These are phyloP conservation scores for Numenius arquata DNA, from an alignment of 2,113 vertebrate genomes.

Conservation along the genomic window DNA sequence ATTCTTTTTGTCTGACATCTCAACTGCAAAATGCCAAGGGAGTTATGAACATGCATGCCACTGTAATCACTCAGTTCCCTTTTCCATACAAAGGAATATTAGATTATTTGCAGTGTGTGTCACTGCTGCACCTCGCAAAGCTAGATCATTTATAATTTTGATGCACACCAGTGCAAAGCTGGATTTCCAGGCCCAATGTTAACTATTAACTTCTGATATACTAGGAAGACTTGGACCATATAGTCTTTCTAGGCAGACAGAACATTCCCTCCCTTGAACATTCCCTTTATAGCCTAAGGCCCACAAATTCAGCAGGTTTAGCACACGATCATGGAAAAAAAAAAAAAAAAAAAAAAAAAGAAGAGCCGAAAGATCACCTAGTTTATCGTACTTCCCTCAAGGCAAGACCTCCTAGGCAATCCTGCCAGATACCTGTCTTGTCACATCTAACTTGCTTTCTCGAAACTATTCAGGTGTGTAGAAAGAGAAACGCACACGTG, in stretches of 20 bases:
- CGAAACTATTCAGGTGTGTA: not conserved
- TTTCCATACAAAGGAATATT: not conserved
- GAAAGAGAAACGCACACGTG: not conserved
- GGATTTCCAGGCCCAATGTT: not conserved
- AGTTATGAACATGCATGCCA: not conserved
- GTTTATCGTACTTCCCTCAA: not conserved
- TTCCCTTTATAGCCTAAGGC: not conserved
- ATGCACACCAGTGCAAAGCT: not conserved
- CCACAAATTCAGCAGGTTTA: not conserved
- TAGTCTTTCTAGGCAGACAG: not conserved
- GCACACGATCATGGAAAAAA: not conserved
- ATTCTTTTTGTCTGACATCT: not conserved
- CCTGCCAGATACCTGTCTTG: not conserved
- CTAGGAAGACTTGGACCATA: fast-evolving
- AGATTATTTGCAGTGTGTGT: not conserved
- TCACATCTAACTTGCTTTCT: not conserved
- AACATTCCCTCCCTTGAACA: not conserved
- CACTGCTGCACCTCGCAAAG: not conserved
- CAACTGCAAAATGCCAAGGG: not conserved
- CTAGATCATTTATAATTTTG: not conserved
- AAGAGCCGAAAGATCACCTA: not conserved
- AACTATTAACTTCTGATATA: not conserved
- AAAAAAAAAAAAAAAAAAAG: not conserved
- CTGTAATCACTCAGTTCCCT: not conserved
- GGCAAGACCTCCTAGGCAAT: not conserved